Percentiles rank a stretch among this genome's conserved stretches.
phyloP scores from a whole-genome alignment of 2,113 vertebrate genomes.

The Bucco capensis region DNA sequence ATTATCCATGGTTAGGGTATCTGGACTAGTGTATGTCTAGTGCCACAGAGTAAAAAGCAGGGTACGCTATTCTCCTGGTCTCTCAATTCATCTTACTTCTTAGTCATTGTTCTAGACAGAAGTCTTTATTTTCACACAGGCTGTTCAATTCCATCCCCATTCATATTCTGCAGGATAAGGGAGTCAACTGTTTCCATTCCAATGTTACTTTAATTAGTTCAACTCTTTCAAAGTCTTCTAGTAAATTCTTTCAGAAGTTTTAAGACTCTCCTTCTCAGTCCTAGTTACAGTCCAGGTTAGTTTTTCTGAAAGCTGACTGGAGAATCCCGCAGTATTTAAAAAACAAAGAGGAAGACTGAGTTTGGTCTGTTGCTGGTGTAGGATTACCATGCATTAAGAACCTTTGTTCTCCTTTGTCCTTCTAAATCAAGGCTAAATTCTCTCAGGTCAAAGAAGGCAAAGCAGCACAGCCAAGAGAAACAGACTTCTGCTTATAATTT shows the following conservation, averaged over 20 bases:
- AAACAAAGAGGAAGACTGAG: neutral
- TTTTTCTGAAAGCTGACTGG: neutral
- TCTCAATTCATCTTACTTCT: neutral
- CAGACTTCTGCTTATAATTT: neutral
- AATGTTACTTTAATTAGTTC: neutral
- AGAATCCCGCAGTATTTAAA: neutral
- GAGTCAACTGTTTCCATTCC: neutral
- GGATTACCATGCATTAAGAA: neutral
- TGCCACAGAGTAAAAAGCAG: neutral
- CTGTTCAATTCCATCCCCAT: neutral
- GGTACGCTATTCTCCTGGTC: neutral
- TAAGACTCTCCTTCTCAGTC: neutral
- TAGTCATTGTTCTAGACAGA: neutral
- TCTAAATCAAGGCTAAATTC: neutral
- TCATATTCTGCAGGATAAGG: neutral
- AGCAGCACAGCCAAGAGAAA: neutral
- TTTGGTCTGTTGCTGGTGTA: neutral
- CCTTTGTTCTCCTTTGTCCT: neutral
- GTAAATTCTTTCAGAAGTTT: neutral
- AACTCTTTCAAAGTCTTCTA: neutral
- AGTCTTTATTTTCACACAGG: neutral
- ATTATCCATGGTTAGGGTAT: neutral
- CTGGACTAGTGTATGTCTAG: neutral
- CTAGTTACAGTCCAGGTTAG: neutral
- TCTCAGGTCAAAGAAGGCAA: neutral